Conservation (phyloP, 23 tunicate species). For the Styela plicata region DNA sequence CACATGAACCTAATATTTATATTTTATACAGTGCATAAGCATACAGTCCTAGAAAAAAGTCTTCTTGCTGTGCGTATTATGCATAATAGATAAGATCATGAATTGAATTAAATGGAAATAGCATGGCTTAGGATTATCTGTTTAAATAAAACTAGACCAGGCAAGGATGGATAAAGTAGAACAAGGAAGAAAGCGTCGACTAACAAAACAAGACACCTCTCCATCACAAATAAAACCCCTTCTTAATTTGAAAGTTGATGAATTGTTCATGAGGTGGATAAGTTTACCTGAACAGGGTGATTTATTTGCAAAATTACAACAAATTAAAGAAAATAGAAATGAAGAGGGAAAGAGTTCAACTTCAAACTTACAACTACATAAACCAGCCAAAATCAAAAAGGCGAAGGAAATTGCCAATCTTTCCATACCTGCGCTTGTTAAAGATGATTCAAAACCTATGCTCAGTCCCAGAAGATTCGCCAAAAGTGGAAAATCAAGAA, state of each 20-base stretch:
- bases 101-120: not conserved
- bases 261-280: constrained; percentile 52
- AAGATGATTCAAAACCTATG: constrained; percentile 9
- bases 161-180: not conserved
- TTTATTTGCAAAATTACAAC: constrained; percentile 1
- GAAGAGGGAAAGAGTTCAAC: not conserved
- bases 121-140: too few species aligned
- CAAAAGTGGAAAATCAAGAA: not conserved
- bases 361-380: not conserved
- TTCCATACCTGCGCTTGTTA: not conserved
- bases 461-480: constrained; percentile 5
- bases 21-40: too few species aligned
- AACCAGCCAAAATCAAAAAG: not conserved
- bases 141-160: too few species aligned
- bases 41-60: too few species aligned
- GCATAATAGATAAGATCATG: not conserved
- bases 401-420: not conserved
- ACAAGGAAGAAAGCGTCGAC: not conserved
- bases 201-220: not conserved
- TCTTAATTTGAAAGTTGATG: constrained; percentile 66
- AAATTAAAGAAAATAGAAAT: not conserved
- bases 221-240: constrained; percentile 35
- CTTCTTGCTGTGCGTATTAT: too few species aligned
- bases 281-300: constrained; percentile 5
- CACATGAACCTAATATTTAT: too few species aligned